Percentiles rank a stretch among this genome's conserved stretches.
These are phyloP conservation scores for Dione vanillae DNA, from an alignment of 2,888 invertebrate genomes.

Conservation along the genomic window DNA sequence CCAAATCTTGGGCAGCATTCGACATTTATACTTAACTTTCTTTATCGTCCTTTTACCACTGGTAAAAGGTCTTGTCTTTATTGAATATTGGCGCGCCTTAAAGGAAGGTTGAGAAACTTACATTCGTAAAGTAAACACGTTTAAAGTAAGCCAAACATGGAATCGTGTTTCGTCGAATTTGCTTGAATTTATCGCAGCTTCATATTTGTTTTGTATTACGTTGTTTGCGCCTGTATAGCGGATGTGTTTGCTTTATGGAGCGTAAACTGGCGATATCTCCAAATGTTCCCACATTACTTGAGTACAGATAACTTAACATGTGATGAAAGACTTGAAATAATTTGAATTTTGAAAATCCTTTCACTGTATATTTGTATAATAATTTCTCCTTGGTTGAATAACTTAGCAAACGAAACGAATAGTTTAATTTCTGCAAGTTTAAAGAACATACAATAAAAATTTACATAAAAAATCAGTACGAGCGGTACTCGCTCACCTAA, in stretches of 20 bases:
- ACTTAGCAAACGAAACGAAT: too few relatives aligned
- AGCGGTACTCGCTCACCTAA: too few relatives aligned
- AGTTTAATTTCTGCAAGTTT: too few relatives aligned
- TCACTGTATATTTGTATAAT: too few relatives aligned
- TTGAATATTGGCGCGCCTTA: conserved; percentile 45
- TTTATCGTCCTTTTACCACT: conserved; percentile 9
- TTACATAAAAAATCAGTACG: too few relatives aligned
- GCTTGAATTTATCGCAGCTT: conserved; percentile 56
- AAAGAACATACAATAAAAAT: too few relatives aligned
- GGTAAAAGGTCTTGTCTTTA: conserved; percentile 21
- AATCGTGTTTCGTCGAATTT: conserved; percentile 56
- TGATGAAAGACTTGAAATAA: not conserved
- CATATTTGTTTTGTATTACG: conserved; percentile 60
- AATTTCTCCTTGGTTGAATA: too few relatives aligned
- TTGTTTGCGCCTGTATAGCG: conserved; percentile 52
- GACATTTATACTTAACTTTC: not conserved
- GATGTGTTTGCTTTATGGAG: conserved; percentile 65
- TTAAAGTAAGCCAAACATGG: conserved; percentile 56
- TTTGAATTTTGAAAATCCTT: not conserved
- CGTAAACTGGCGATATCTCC: conserved; percentile 64
- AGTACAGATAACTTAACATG: conserved; percentile 30
- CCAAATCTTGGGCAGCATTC: not conserved
- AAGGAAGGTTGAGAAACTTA: conserved; percentile 53
- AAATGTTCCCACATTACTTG: conserved; percentile 53
- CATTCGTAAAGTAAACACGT: conserved; percentile 61